Evolutionary conservation across 2,113 vertebrate species (phyloP), one percentile per base, ranked within the genome.

Genomic region (Corythaixoides concolor): DNA sequence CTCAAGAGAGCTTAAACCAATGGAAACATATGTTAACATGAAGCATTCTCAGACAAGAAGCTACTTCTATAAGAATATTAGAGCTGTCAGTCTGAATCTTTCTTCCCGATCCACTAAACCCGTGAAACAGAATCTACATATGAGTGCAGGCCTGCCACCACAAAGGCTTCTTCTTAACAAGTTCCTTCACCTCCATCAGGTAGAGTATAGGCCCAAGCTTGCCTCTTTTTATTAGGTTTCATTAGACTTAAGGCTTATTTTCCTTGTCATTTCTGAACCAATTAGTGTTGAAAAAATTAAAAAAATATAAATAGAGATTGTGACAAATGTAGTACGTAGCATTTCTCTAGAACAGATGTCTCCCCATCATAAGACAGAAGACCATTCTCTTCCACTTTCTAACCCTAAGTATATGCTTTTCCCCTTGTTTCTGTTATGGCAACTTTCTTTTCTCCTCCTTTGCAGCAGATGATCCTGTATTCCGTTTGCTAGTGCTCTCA

Each of bases 11-110:
- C 47, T 85, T 78, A 75, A 88, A 82, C 2, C 5, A 50, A 53
- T 72, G 27, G 11, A 85, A 85, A 30, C 9, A 24, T 5, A 12
- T 2, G 24, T 6, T 50, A 11, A 5, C 15, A 47, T 14, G 22
- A 53, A 4, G 2, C 3, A 0, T 39, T 64, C 14, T 6, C 6
- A 28, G 27, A 75, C 6, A 67, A 33, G 11, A 75, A 69, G 8
- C 11, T 60, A 4, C 47, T 88, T 80, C 59, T 81, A 30, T 11
- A 45, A 52, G 3, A 5, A 9, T 73, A 47, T 33, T 81, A 23
- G 3, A 83, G 4, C 3, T 76, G 76, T 73, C 16, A 67, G 6
- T 5, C 18, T 74, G 7, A 33, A 58, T 70, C 23, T 72, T 66
- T 30, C 23, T 56, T 83, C 8, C 5, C 11, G 18, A 28, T 37